These are phyloP conservation scores for Agonopterix subpropinquella DNA, from an alignment of 2,888 invertebrate species.

Conservation along the genomic window DNA sequence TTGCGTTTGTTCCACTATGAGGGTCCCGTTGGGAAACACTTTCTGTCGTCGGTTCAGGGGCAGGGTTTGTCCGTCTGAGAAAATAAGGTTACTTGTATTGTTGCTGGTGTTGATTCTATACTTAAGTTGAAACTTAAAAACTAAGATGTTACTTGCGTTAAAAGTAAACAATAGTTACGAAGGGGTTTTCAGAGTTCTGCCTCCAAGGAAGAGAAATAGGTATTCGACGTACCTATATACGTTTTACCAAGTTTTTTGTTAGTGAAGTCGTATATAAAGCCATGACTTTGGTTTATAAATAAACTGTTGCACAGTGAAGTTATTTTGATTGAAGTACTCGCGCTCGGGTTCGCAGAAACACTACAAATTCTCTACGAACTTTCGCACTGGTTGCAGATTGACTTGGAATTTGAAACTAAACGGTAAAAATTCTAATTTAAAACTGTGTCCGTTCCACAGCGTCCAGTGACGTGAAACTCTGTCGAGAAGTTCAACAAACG, in stretches of 20 bases:
- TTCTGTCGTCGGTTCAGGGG: conserved; percentile 92
- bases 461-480: not conserved
- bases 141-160: too few relatives aligned
- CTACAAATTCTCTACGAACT: not conserved
- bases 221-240: too few relatives aligned
- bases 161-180: too few relatives aligned
- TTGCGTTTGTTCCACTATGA: conserved; percentile 91
- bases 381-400: conserved; percentile 1
- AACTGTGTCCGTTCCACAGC: not conserved
- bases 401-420: conserved; percentile 5
- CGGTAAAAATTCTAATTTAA: conserved; percentile 4
- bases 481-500: not conserved
- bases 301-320: too few relatives aligned
- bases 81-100: not conserved
- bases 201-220: too few relatives aligned
- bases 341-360: too few relatives aligned
- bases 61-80: conserved; percentile 86
- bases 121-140: too few relatives aligned
- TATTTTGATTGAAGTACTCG: too few relatives aligned
- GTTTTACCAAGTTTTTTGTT: too few relatives aligned
- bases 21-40: conserved; percentile 89
- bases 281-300: too few relatives aligned
- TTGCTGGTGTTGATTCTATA: not conserved
- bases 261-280: too few relatives aligned
- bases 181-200: too few relatives aligned